A percentile compares a stretch with the other conserved stretches of the same genome.
Evolutionary conservation across 2,797 vertebrate species (phyloP).

Genomic region (Myotis vivesi): DNA sequence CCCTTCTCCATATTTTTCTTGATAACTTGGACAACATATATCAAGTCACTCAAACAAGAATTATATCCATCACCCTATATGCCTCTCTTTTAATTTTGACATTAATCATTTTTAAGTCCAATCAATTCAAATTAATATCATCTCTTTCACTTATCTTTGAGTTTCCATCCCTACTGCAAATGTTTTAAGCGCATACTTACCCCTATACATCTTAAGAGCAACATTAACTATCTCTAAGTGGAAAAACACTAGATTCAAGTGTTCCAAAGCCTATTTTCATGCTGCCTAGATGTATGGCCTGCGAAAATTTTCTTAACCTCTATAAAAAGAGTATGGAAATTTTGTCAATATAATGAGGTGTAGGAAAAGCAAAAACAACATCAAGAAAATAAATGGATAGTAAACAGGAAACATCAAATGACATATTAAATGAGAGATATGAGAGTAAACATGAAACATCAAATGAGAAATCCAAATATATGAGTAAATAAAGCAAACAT

Average conservation of each 20-base stretch:
- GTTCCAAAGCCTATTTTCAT: not conserved
- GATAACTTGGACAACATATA: not conserved
- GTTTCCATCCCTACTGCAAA: not conserved
- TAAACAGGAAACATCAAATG: not conserved
- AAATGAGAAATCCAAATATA: not conserved
- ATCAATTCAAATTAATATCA: not conserved
- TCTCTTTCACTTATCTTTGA: not conserved
- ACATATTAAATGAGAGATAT: not conserved
- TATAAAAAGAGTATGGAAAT: not conserved
- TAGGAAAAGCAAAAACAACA: not conserved
- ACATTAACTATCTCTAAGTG: not conserved
- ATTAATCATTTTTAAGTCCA: not conserved
- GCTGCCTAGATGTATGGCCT: not conserved
- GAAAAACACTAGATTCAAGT: not conserved
- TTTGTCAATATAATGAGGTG: not conserved
- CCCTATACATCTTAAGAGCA: not conserved
- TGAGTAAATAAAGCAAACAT: not conserved
- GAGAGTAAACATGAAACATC: not conserved
- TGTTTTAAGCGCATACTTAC: not conserved
- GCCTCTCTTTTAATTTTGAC: not conserved
- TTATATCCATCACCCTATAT: not conserved
- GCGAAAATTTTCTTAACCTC: not conserved
- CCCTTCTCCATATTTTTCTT: not conserved
- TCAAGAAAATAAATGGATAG: not conserved
- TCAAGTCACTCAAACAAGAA: not conserved